A percentile compares a stretch with the other conserved stretches of the same genome.
Conservation (phyloP, 2,113 vertebrate genomes). For the Turdus rufiventris region DNA sequence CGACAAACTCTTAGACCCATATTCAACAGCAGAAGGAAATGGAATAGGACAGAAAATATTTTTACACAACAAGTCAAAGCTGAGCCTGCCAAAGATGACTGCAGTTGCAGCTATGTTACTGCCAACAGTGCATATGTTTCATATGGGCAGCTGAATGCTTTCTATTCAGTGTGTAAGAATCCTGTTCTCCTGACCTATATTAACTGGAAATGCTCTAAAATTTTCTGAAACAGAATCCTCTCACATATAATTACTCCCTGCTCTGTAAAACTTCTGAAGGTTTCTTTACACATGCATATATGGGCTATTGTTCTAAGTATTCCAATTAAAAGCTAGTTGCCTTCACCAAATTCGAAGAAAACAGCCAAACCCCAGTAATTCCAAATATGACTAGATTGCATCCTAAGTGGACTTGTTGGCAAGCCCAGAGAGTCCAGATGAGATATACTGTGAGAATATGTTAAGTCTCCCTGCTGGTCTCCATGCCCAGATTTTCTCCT, state of each 20-base stretch:
- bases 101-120: neutral
- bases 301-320: neutral
- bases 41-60: constrained; percentile 30
- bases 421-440: neutral
- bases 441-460: neutral
- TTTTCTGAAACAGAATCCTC: neutral
- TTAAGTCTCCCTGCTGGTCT: neutral
- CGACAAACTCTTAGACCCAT: neutral
- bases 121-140: constrained; percentile 40
- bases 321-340: neutral
- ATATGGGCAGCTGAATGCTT: constrained; percentile 31
- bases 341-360: neutral
- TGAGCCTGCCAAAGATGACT: constrained; percentile 31
- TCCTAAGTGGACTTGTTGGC: neutral
- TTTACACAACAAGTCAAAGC: constrained; percentile 5
- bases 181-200: constrained; percentile 13
- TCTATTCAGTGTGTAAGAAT: constrained; percentile 13
- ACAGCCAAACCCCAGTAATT: neutral
- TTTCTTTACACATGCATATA: neutral
- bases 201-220: constrained; percentile 16
- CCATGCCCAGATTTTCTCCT: neutral
- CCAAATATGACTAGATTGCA: neutral
- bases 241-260: neutral
- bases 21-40: neutral
- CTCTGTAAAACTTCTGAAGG: neutral